phyloP scores from a whole-genome alignment of 2,888 invertebrate genomes.

The Pseudococcus viburni region DNA sequence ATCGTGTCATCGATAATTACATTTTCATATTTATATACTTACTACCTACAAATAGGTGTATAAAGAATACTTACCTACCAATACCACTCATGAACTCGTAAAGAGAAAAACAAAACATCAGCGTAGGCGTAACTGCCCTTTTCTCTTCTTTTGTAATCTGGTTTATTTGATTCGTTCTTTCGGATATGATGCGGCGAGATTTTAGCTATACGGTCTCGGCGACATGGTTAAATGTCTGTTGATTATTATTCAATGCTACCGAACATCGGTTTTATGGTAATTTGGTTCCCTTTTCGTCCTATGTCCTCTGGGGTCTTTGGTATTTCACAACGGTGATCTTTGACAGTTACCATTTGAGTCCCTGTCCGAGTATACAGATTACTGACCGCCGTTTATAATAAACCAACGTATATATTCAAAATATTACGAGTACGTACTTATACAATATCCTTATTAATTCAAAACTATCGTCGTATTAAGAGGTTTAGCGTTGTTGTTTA shows the following conservation, averaged over 20 bases:
- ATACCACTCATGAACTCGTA: too few species aligned
- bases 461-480: slow-evolving; percentile 54
- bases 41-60: not conserved
- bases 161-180: slow-evolving; percentile 53
- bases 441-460: slow-evolving; percentile 63
- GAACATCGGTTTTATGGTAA: slow-evolving; percentile 64
- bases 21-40: not conserved
- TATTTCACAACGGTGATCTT: slow-evolving; percentile 21
- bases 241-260: slow-evolving; percentile 65
- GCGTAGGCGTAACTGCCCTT: slow-evolving; percentile 47
- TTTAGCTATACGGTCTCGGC: slow-evolving; percentile 46
- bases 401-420: slow-evolving; percentile 58
- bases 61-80: too few species aligned
- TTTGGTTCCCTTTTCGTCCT: slow-evolving; percentile 43
- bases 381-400: slow-evolving; percentile 60
- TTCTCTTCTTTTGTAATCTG: slow-evolving; percentile 48
- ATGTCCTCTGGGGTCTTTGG: slow-evolving; percentile 2
- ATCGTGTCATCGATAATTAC: not conserved
- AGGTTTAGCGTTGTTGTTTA: slow-evolving; percentile 61
- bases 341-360: slow-evolving; percentile 49
- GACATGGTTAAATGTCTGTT: slow-evolving; percentile 59
- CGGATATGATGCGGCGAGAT: slow-evolving; percentile 25
- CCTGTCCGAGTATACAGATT: slow-evolving; percentile 52
- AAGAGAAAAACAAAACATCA: not conserved
- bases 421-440: slow-evolving; percentile 21